These are phyloP conservation scores for Globodera rostochiensis DNA, from an alignment of 1,140 invertebrate species.

Conservation along the genomic window DNA sequence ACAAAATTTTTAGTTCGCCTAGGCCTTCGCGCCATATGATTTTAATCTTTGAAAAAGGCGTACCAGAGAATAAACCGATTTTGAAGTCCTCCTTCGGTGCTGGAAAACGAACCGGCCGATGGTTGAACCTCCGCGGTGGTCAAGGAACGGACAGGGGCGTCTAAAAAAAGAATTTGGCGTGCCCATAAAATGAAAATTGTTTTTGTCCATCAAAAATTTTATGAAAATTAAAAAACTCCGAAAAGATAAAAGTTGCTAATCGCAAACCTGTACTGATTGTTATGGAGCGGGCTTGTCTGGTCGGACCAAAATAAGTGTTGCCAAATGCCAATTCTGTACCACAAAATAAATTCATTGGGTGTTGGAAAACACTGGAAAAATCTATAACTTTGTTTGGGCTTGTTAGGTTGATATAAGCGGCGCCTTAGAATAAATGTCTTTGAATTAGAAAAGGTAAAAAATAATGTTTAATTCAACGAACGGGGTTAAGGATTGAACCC, in stretches of 20 bases:
- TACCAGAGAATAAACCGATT: conserved; percentile 35
- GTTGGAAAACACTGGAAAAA: no score
- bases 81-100: conserved; percentile 12
- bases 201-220: no score
- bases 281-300: conserved; percentile 5
- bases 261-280: conserved; percentile 27
- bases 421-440: no score
- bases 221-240: no score
- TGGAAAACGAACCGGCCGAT: conserved; percentile 30
- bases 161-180: conserved; percentile 5
- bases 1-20: no score
- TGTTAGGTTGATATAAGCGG: no score
- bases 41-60: background rate
- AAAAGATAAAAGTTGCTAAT: background rate
- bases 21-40: no score
- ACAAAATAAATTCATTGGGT: conserved; percentile 29
- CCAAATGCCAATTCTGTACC: conserved; percentile 35
- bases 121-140: conserved; percentile 15
- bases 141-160: conserved; percentile 17
- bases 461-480: no score
- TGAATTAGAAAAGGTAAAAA: no score
- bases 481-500: no score
- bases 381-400: no score
- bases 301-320: conserved; percentile 21
- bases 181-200: no score